phyloP scores from a whole-genome alignment of 2,888 invertebrate species.

The Drosophila kuntzei region DNA sequence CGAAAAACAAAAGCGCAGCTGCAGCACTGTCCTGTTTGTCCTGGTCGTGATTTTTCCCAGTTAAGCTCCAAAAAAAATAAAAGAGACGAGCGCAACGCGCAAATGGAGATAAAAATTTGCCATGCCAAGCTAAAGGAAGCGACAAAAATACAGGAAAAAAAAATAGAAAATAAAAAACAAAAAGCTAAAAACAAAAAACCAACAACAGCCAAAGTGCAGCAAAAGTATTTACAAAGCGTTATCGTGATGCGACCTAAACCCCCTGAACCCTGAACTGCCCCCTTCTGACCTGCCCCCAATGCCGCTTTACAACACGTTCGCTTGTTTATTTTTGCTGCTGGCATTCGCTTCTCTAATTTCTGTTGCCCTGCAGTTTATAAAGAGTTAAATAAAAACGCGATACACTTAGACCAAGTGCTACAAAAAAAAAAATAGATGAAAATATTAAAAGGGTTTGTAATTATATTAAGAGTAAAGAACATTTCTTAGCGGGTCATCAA shows the following conservation, averaged over 20 bases:
- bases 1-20: slow-evolving; percentile 74
- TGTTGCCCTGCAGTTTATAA: slow-evolving; percentile 70
- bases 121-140: slow-evolving; percentile 76
- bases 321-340: slow-evolving; percentile 75
- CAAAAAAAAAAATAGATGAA: slow-evolving; percentile 34
- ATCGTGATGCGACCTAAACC: slow-evolving; percentile 72
- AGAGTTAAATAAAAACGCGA: slow-evolving; percentile 73
- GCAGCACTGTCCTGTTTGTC: slow-evolving; percentile 55
- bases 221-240: slow-evolving; percentile 81
- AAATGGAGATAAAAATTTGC: slow-evolving; percentile 81
- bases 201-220: slow-evolving; percentile 78
- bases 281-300: slow-evolving; percentile 21
- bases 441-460: slow-evolving; percentile 48
- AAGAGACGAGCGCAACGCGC: slow-evolving; percentile 65
- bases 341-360: slow-evolving; percentile 76
- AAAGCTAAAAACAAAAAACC: slow-evolving; percentile 41
- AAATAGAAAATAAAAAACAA: too few species aligned
- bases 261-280: slow-evolving; percentile 64
- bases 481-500: slow-evolving; percentile 18
- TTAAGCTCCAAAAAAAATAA: slow-evolving; percentile 39
- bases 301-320: slow-evolving; percentile 53
- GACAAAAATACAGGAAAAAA: slow-evolving; percentile 55
- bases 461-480: slow-evolving; percentile 20
- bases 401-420: slow-evolving; percentile 46
- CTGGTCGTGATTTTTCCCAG: slow-evolving; percentile 69